A percentile compares a stretch with the other conserved stretches of the same genome.
phyloP scores from a whole-genome alignment of 1,140 invertebrate genomes.

The Hesperophylax magnus region DNA sequence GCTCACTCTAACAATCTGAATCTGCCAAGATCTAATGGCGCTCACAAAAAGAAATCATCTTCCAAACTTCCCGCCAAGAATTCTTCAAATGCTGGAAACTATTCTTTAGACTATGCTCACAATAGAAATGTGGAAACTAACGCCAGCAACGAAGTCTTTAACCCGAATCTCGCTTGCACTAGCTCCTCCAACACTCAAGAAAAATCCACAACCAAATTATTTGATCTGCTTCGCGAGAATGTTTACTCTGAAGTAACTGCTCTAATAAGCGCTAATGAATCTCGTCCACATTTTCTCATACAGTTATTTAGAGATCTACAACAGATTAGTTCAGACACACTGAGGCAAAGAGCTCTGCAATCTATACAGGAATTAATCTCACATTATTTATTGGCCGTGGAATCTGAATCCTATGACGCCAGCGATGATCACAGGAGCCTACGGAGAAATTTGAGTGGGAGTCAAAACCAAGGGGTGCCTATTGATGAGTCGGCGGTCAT shows the following conservation, averaged over 20 bases:
- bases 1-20: constrained; percentile 67
- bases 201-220: constrained; percentile 73
- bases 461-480: constrained; percentile 5
- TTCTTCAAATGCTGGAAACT: constrained; percentile 63
- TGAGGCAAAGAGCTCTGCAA: constrained; percentile 74
- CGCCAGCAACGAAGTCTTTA: constrained; percentile 62
- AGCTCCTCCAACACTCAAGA: constrained; percentile 62
- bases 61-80: constrained; percentile 67
- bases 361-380: constrained; percentile 72
- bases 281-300: constrained; percentile 77
- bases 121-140: constrained; percentile 64
- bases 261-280: constrained; percentile 79
- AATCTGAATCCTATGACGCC: constrained; percentile 59
- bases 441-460: constrained; percentile 24
- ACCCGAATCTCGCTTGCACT: constrained; percentile 65
- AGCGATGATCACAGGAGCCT: constrained; percentile 29
- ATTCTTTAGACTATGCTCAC: constrained; percentile 62
- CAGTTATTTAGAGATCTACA: constrained; percentile 78
- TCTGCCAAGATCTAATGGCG: constrained; percentile 56
- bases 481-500: constrained; percentile 29
- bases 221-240: constrained; percentile 76
- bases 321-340: constrained; percentile 76
- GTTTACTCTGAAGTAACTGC: constrained; percentile 80
- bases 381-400: constrained; percentile 62
- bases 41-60: constrained; percentile 65